Percentiles rank a stretch among this genome's conserved stretches.
Evolutionary conservation across 2,888 invertebrate species (phyloP).

Genomic region (Byasa hedistus): DNA sequence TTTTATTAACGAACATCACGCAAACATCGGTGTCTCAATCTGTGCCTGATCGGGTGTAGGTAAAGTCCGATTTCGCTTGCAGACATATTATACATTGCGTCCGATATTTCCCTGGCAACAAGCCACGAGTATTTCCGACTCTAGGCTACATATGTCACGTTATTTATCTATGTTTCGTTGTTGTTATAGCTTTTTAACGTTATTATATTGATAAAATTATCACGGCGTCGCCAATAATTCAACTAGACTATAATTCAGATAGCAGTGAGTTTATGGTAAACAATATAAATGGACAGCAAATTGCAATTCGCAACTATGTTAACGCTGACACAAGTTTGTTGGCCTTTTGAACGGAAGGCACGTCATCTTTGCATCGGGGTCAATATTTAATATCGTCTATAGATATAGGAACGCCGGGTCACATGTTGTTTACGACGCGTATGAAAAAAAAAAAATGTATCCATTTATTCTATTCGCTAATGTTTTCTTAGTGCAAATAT

Average conservation of each 20-base stretch:
- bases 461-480: no score
- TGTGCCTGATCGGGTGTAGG: neutral
- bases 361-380: constrained; percentile 14
- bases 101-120: constrained; percentile 23
- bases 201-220: constrained; percentile 11
- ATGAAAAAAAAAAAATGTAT: no score
- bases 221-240: constrained; percentile 3
- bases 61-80: constrained; percentile 2
- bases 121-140: constrained; percentile 21
- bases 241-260: constrained; percentile 1
- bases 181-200: constrained; percentile 11
- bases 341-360: constrained; percentile 18
- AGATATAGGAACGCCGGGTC: constrained; percentile 16
- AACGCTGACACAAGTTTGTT: constrained; percentile 14
- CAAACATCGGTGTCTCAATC: no score
- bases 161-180: constrained; percentile 22
- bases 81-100: neutral
- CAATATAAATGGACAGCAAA: constrained; percentile 10
- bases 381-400: constrained; percentile 16
- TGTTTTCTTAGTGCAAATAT: no score
- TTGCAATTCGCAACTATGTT: constrained; percentile 14
- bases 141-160: constrained; percentile 16
- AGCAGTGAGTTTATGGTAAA: constrained; percentile 10
- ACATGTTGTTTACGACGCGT: neutral
- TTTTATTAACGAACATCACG: no score